Base-by-base conservation (phyloP, 2,888 invertebrate genomes). In the Folsomia candida region DNA sequence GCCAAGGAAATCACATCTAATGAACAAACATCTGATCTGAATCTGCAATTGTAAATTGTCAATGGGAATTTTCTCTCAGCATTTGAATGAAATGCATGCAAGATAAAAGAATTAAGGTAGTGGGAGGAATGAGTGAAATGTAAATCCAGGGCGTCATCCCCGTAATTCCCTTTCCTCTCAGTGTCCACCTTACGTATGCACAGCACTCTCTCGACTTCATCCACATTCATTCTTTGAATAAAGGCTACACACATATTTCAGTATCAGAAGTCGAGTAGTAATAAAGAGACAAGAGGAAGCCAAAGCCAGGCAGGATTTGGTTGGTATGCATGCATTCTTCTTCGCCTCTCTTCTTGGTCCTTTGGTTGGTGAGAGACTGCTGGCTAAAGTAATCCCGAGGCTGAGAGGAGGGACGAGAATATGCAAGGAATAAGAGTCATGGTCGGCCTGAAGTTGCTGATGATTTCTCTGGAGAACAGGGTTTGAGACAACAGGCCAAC, bases 391-490 rank as follows among this genome's bases (percentile, higher is more conserved):
- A 37, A 37, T 37, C 37, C 37, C 37, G 37, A 14, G 37, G 37
- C 37, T 37, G 37, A 37, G 37, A 4, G 14, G 14, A 37, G 37
- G 37, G 37, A 37, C 14, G 37, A 37, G 63, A 64, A 64, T 64
- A 64, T 64, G 63, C 51, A 64, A 51, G 27, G 24, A 62, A 28
- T n/a, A 62, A 64, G 63, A 51, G 63, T 64, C 63, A 64, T 64
- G 63, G 29, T 51, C 37, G 63, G 54, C 63, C 54, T 67, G 69
- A 74, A 75, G 72, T 75, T 72, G 72, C 67, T 75, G 75, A 74
- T 74, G n/a, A 37, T 37, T 75, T 75, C 75, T 75, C 75, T 66
- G 58, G 74, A 75, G 75, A 75, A 64, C 63, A 18, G 63, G 51
- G 24, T 64, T 64, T 64, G 63, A 64, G 63, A 64, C 63, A 64